Evolutionary conservation across 2,113 vertebrate genomes (phyloP).

Genomic region (Psettodes erumei): DNA sequence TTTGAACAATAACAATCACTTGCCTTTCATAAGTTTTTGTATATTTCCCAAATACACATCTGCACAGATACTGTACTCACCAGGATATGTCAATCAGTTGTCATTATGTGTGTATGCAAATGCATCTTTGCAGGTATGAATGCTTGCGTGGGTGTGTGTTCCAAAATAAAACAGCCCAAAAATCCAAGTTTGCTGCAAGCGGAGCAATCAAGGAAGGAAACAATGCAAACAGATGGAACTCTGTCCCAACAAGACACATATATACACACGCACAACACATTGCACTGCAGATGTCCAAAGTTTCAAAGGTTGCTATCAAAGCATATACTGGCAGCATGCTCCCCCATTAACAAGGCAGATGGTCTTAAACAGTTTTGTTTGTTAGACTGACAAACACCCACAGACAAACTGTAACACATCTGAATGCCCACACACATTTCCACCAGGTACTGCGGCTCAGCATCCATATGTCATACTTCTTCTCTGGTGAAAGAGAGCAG

Average conservation of each 20-base stretch:
- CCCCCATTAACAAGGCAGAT: slow-evolving; percentile 70
- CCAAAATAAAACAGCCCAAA: slow-evolving; percentile 53
- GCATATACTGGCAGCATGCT: slow-evolving; percentile 50
- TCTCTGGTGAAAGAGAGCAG: slow-evolving; percentile 19
- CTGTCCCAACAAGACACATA: slow-evolving; percentile 37
- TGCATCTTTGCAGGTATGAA: slow-evolving; percentile 59
- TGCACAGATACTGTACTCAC: slow-evolving; percentile 33
- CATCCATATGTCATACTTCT: slow-evolving; percentile 43
- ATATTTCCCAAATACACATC: slow-evolving; percentile 47
- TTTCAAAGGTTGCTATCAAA: slow-evolving; percentile 74
- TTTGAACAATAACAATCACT: slow-evolving; percentile 47
- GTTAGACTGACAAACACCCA: slow-evolving; percentile 63
- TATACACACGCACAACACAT: slow-evolving; percentile 40
- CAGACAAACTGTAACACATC: slow-evolving; percentile 55
- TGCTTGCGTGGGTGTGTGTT: slow-evolving; percentile 48
- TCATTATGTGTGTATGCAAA: slow-evolving; percentile 5
- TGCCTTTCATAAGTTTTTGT: slow-evolving; percentile 40
- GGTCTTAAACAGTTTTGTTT: slow-evolving; percentile 67
- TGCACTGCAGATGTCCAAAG: slow-evolving; percentile 66
- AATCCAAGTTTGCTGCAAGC: slow-evolving; percentile 67
- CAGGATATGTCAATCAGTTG: slow-evolving; percentile 54
- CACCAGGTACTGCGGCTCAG: slow-evolving; percentile 46
- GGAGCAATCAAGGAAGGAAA: slow-evolving; percentile 59
- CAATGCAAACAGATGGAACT: slow-evolving; percentile 75
- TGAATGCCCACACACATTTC: slow-evolving; percentile 53